Percentiles rank a stretch among this genome's conserved stretches.
These are phyloP conservation scores for Phymanthus crucifer DNA, from an alignment of 92 coral and sea anemone genomes.

Conservation along the genomic window DNA sequence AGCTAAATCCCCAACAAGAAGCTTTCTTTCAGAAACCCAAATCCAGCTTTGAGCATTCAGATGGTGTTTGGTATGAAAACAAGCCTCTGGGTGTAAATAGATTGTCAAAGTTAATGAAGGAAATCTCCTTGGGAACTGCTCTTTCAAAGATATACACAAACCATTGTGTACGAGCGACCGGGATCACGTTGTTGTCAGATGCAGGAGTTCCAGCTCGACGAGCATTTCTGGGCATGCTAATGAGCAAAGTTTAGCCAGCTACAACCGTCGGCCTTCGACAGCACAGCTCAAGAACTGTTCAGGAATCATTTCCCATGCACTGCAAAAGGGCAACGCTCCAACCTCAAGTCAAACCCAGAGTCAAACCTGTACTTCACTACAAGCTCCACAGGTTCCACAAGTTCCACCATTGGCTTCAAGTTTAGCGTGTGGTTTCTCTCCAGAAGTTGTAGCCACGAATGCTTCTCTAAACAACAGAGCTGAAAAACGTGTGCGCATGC, in stretches of 20 bases:
- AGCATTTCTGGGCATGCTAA: conserved; percentile 42
- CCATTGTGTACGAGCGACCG: conserved; percentile 43
- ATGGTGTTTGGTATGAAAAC: conserved; percentile 32
- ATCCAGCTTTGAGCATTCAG: not conserved
- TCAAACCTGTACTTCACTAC: no score
- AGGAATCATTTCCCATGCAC: conserved; percentile 29
- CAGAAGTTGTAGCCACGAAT: no score
- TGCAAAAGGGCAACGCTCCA: not conserved
- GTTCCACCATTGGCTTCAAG: no score
- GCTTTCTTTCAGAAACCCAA: not conserved
- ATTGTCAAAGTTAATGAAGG: conserved; percentile 4
- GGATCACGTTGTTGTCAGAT: conserved; percentile 43
- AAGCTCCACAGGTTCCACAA: no score
- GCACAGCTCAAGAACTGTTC: conserved; percentile 43
- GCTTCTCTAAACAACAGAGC: no score
- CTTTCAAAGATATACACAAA: conserved; percentile 46
- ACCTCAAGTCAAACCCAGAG: no score
- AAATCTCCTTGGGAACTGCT: conserved; percentile 34
- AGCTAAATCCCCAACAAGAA: conserved; percentile 1
- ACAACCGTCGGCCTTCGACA: conserved; percentile 34
- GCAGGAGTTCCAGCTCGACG: conserved; percentile 27
- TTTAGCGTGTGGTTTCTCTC: no score
- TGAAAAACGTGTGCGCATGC: no score
- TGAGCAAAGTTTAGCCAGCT: conserved; percentile 44
- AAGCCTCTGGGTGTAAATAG: conserved; percentile 29